Conservation (phyloP, 2,797 vertebrate species). For the Cyprinodon diabolis region DNA sequence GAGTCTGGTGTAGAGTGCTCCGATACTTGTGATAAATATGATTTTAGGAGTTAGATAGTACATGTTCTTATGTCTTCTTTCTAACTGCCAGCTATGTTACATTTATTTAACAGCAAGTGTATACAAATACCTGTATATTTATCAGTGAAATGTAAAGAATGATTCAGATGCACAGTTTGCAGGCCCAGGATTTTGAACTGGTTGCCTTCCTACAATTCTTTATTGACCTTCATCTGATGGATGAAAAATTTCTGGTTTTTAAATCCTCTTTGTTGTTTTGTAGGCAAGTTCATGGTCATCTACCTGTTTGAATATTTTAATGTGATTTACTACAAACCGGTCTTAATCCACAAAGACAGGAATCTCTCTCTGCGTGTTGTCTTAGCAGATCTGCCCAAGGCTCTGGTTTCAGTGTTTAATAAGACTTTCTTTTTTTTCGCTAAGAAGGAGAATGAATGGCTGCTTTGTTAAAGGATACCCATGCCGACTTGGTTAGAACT, state of each 20-base stretch:
- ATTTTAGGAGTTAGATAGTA: no score
- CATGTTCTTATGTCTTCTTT: no score
- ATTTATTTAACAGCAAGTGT: background rate
- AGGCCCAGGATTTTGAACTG: slow-evolving; percentile 21
- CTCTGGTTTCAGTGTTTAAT: slow-evolving; percentile 59
- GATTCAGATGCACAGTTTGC: slow-evolving; percentile 6
- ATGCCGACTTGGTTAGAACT: slow-evolving; percentile 51
- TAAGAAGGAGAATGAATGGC: slow-evolving; percentile 67
- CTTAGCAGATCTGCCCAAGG: slow-evolving; percentile 60
- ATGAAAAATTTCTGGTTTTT: slow-evolving; percentile 49
- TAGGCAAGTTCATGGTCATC: slow-evolving; percentile 55
- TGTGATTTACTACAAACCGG: slow-evolving; percentile 51
- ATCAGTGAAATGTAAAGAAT: background rate
- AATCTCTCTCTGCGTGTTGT: slow-evolving; percentile 70
- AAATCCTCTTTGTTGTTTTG: slow-evolving; percentile 54
- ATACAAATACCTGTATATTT: background rate
- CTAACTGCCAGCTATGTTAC: no score
- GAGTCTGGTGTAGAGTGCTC: no score
- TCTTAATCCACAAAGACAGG: slow-evolving; percentile 48
- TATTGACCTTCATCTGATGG: slow-evolving; percentile 40
- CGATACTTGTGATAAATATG: no score
- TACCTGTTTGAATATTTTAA: slow-evolving; percentile 48
- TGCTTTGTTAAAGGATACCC: slow-evolving; percentile 67
- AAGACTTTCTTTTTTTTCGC: slow-evolving; percentile 59
- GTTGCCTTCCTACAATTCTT: slow-evolving; percentile 54